A percentile compares a stretch with the other conserved stretches of the same genome.
phyloP scores from a whole-genome alignment of 2,888 invertebrate species.

The Amaurobius ferox region DNA sequence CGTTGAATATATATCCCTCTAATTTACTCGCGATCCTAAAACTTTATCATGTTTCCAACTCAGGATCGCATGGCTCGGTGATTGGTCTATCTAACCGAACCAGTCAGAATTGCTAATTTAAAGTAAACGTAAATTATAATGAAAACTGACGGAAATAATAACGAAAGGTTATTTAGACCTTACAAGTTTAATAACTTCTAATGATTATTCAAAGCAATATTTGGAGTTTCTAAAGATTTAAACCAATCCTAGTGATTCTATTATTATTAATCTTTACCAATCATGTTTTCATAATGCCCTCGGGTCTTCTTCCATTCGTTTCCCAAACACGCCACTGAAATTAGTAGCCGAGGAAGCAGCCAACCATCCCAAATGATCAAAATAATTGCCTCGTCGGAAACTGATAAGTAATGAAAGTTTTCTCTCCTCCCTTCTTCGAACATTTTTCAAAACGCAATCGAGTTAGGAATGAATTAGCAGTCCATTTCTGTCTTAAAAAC shows the following conservation, averaged over 20 bases:
- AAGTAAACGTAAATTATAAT: no score
- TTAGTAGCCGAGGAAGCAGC: background rate
- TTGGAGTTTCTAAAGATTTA: no score
- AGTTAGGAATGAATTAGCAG: constrained; percentile 48
- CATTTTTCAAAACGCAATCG: constrained; percentile 11
- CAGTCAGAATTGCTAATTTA: no score
- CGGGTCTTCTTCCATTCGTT: background rate
- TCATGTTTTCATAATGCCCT: background rate
- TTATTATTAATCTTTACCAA: background rate
- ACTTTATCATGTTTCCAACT: no score
- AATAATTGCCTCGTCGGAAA: constrained; percentile 1
- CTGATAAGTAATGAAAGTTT: background rate
- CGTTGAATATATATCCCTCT: no score
- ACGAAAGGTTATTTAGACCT: no score
- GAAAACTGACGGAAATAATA: no score
- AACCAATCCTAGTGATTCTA: background rate
- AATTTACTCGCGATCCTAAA: no score
- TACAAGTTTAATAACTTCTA: no score
- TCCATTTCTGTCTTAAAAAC: constrained; percentile 24
- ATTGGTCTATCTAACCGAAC: no score
- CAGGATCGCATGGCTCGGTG: no score
- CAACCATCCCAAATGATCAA: constrained; percentile 13
- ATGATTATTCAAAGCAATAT: no score
- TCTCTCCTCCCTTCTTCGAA: background rate
- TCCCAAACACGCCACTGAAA: background rate